Base-by-base conservation (phyloP, 2,113 vertebrate species). In the Pelodiscus sinensis region DNA sequence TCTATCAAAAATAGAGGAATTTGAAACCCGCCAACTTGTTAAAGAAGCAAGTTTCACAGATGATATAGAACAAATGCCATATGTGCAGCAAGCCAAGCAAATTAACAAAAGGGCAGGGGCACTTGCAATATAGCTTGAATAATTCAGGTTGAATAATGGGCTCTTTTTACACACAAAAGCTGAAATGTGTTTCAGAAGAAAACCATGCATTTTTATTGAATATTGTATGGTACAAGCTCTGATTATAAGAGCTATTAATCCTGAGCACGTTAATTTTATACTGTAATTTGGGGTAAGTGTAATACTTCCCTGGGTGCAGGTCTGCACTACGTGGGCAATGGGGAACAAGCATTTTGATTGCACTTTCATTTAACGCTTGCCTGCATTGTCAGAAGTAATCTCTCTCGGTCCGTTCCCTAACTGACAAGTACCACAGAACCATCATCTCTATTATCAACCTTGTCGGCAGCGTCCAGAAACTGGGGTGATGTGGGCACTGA, bases 31-130 rank as follows among this genome's bases (percentile, higher is more conserved):
- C 87, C 97, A 93, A 65, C 85, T 94, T 97, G 84, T 96, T 88
- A 97, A 96, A 96, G 96, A 90, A 96, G 93, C 86, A 83, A 97
- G 96, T 94, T 96, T 92, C 91, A 93, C 95, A 92, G 94, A 97
- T 97, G 96, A 95, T 97, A 92, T 91, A 97, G 96, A 97, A 97
- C 95, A 97, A 97, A 94, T 93, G 90, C 85, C 89, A 92, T 95
- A 95, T 93, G 88, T 95, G 62, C 92, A 95, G 62, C 84, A 93
- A 96, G 94, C 90, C 97, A 96, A 97, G 96, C 83, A 97, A 96
- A 95, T 96, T 97, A 96, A 97, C 96, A 96, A 97, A 97, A 89
- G 89, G 94, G 95, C 96, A 96, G 92, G 91, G 94, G 88, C 93
- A 96, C 56, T 94, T 96, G 92, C 82, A 96, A 95, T 96, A 96